Conservation (phyloP, 2,113 vertebrate species). For the Halcyon malimbica region DNA sequence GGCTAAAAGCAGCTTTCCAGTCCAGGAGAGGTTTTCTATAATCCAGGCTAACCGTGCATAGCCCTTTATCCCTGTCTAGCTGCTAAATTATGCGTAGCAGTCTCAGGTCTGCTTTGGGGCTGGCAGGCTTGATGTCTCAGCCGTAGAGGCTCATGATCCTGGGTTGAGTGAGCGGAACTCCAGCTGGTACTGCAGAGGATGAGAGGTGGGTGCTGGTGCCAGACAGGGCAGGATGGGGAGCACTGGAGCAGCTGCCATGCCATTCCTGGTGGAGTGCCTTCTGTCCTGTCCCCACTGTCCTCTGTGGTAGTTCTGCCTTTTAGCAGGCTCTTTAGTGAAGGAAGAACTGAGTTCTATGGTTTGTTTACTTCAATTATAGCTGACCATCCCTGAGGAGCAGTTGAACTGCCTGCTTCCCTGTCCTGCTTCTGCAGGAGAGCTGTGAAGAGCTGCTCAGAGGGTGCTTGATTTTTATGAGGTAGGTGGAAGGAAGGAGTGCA, state of each 20-base stretch:
- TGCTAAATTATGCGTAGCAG: neutral
- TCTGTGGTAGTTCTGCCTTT: neutral
- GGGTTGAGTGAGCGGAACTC: neutral
- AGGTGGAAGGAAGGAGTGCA: neutral
- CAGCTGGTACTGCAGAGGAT: neutral
- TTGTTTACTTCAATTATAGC: constrained; percentile 41
- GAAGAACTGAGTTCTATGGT: neutral
- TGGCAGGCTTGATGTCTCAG: neutral
- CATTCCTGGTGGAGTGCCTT: neutral
- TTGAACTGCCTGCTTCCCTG: neutral
- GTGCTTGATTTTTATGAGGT: neutral
- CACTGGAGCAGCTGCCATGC: neutral
- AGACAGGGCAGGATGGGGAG: neutral
- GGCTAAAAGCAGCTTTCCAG: constrained; percentile 24
- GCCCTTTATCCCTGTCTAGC: constrained; percentile 13
- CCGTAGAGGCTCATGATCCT: neutral
- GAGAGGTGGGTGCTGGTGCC: neutral
- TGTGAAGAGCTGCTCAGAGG: neutral
- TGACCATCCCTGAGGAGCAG: neutral
- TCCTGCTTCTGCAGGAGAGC: neutral
- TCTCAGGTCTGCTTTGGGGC: neutral
- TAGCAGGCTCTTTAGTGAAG: neutral
- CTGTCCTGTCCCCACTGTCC: accelerated
- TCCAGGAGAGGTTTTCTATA: neutral
- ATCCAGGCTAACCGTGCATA: neutral